These are phyloP conservation scores for Araneus ventricosus DNA, from an alignment of 1,140 invertebrate genomes.

Conservation along the genomic window DNA sequence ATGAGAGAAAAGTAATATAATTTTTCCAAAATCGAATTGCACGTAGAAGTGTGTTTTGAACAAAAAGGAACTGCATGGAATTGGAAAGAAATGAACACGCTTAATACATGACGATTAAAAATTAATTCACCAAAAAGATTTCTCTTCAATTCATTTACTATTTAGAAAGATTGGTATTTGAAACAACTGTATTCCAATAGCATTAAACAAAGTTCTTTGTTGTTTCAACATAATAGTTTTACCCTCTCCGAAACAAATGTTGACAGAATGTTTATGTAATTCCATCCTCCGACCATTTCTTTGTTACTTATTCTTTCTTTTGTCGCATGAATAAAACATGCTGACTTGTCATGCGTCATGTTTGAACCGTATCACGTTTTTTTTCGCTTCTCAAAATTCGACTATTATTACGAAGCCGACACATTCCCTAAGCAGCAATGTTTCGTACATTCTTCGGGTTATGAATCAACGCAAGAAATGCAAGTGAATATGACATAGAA, in stretches of 20 bases:
- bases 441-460: conserved; percentile 9
- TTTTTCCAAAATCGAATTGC: too few species aligned
- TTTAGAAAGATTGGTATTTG: too few species aligned
- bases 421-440: conserved; percentile 8
- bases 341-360: not conserved
- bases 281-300: not conserved
- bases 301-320: not conserved
- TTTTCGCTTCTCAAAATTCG: not conserved
- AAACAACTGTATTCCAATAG: too few species aligned
- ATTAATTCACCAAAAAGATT: too few species aligned
- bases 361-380: not conserved
- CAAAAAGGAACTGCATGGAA: too few species aligned
- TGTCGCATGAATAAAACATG: not conserved
- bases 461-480: not conserved
- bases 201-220: too few species aligned
- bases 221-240: too few species aligned
- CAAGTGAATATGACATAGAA: conserved; percentile 18
- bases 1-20: too few species aligned
- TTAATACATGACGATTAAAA: too few species aligned
- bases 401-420: not conserved
- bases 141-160: too few species aligned
- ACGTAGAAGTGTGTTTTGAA: too few species aligned
- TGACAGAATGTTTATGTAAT: not conserved
- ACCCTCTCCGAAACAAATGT: not conserved
- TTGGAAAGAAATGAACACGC: too few species aligned